These are phyloP conservation scores for Solenodon paradoxus DNA, from an alignment of 2,113 vertebrate species.

Conservation along the genomic window DNA sequence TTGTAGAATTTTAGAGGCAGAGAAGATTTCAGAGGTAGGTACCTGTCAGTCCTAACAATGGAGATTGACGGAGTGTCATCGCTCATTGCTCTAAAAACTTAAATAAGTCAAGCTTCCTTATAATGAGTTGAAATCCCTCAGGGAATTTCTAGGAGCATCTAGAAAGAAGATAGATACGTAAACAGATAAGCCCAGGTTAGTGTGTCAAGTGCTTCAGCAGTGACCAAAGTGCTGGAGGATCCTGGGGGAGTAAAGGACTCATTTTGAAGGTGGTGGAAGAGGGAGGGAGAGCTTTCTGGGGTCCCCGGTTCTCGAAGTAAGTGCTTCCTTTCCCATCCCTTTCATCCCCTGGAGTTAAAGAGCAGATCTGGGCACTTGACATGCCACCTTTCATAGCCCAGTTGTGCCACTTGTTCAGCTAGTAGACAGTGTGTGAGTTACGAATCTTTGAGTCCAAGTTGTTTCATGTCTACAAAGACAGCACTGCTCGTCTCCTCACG, in stretches of 20 bases:
- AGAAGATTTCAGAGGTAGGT: not conserved
- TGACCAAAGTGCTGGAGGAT: not conserved
- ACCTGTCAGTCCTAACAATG: not conserved
- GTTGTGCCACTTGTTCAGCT: not conserved
- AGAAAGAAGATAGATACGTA: not conserved
- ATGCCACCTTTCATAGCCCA: not conserved
- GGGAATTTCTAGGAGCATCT: not conserved
- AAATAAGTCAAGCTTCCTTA: not conserved
- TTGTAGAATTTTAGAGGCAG: slow-evolving; percentile 2
- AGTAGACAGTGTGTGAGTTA: not conserved
- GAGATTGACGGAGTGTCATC: not conserved
- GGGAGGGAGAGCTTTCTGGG: not conserved
- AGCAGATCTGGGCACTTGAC: not conserved
- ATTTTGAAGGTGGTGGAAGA: not conserved
- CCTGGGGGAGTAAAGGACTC: not conserved
- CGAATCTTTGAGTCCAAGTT: not conserved
- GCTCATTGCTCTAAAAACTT: not conserved
- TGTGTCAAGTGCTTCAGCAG: not conserved
- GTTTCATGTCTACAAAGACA: slow-evolving; percentile 22
- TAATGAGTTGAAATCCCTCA: not conserved
- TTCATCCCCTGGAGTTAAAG: not conserved
- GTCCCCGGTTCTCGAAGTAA: not conserved
- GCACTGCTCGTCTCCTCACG: not conserved
- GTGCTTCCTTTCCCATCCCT: not conserved
- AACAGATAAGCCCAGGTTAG: not conserved